Conservation (phyloP, 2,888 invertebrate species). For the Archaeoteleia sp. region DNA sequence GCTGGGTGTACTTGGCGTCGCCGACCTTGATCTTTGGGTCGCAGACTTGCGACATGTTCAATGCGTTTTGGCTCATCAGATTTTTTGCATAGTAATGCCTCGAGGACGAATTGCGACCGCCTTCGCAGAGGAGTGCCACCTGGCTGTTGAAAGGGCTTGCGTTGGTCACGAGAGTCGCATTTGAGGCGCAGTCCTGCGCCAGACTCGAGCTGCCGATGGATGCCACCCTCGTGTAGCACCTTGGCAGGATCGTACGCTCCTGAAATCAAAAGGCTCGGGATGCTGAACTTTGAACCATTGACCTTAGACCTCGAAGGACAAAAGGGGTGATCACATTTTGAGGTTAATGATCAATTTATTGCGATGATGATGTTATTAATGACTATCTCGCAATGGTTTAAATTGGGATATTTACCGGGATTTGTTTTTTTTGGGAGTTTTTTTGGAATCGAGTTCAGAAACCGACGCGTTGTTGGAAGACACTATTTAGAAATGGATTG, state of each 20-base stretch:
- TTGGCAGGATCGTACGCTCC: slow-evolving; percentile 66
- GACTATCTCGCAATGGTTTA: no score
- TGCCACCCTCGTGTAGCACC: slow-evolving; percentile 68
- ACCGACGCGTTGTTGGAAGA: no score
- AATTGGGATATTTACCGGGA: no score
- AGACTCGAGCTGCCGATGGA: slow-evolving; percentile 62
- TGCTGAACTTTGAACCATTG: no score
- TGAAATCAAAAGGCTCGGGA: no score
- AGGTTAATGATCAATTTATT: no score
- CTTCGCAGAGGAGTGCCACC: slow-evolving; percentile 62
- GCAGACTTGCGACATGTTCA: slow-evolving; percentile 64
- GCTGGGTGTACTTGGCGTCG: slow-evolving; percentile 64
- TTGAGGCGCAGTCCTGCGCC: slow-evolving; percentile 70
- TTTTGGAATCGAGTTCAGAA: no score
- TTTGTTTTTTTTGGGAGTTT: no score
- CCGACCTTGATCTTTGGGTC: slow-evolving; percentile 59
- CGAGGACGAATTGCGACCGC: slow-evolving; percentile 27
- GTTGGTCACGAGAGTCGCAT: slow-evolving; percentile 68
- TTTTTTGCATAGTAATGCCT: slow-evolving; percentile 70
- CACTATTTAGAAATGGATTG: no score
- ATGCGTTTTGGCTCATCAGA: slow-evolving; percentile 62
- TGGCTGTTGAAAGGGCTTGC: slow-evolving; percentile 73
- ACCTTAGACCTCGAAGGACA: no score
- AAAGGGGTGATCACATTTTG: no score
- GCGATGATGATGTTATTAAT: no score